Conservation (phyloP, 2,797 vertebrate species). For the Bucorvus abyssinicus region DNA sequence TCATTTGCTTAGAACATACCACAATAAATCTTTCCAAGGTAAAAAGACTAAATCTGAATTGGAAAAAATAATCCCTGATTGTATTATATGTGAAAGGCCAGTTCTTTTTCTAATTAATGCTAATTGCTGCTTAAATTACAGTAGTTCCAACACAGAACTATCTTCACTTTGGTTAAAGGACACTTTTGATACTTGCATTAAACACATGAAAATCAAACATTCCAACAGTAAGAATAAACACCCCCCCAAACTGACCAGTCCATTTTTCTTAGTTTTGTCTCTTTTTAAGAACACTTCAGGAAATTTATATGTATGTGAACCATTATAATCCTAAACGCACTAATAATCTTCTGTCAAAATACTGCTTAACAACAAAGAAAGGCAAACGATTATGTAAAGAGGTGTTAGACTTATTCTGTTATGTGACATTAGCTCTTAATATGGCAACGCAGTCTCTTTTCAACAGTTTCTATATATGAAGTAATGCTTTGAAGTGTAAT, state of each 20-base stretch:
- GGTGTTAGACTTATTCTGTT: background rate
- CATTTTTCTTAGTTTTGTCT: background rate
- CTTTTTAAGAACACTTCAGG: background rate
- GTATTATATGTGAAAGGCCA: background rate
- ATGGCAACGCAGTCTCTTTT: background rate
- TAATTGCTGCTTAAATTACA: background rate
- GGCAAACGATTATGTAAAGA: background rate
- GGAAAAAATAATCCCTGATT: background rate
- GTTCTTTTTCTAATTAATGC: background rate
- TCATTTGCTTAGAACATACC: background rate
- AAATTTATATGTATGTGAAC: background rate
- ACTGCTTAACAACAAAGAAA: background rate
- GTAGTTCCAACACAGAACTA: background rate
- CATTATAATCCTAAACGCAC: background rate
- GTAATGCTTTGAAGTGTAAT: background rate
- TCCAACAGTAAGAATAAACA: background rate
- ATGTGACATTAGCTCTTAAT: background rate
- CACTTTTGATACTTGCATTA: background rate
- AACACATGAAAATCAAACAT: background rate
- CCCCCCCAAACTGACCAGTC: background rate
- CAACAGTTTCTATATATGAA: background rate
- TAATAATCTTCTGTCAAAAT: background rate
- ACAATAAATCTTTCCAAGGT: background rate
- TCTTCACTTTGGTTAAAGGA: slow-evolving; percentile 14
- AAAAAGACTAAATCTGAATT: background rate